Evolutionary conservation across 2,113 vertebrate species (phyloP).

Genomic region (Mobula birostris): DNA sequence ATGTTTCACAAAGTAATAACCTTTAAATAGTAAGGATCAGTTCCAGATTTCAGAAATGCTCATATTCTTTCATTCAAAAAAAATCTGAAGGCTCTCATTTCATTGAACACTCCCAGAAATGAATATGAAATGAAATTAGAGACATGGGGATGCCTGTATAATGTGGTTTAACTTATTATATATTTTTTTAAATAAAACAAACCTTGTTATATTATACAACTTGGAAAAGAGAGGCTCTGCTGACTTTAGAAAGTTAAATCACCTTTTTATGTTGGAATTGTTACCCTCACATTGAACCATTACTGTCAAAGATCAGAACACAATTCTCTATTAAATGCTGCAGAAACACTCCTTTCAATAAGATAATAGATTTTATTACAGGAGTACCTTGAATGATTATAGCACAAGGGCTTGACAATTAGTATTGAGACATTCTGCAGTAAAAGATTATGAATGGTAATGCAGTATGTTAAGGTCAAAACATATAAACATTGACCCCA

Average conservation of each 20-base stretch:
- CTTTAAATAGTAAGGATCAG: background rate
- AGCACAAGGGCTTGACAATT: background rate
- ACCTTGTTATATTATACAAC: background rate
- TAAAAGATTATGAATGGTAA: background rate
- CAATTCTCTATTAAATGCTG: background rate
- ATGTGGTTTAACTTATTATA: background rate
- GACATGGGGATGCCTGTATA: background rate
- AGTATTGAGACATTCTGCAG: background rate
- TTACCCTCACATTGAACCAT: constrained; percentile 1
- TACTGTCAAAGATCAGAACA: background rate
- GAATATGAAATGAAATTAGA: constrained; percentile 5
- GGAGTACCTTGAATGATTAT: background rate
- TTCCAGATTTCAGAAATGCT: background rate
- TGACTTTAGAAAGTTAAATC: background rate
- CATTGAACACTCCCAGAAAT: background rate
- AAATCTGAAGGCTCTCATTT: background rate
- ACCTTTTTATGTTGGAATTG: background rate
- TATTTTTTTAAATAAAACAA: background rate
- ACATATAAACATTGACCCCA: background rate
- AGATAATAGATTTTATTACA: constrained; percentile 15
- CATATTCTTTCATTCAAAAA: background rate
- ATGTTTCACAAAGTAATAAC: background rate
- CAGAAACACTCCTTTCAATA: background rate
- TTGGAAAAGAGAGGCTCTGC: background rate
- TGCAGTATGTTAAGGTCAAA: background rate